These are phyloP conservation scores for Stichodactyla mertensii DNA, from an alignment of 64 coral and sea anemone genomes.

Conservation along the genomic window DNA sequence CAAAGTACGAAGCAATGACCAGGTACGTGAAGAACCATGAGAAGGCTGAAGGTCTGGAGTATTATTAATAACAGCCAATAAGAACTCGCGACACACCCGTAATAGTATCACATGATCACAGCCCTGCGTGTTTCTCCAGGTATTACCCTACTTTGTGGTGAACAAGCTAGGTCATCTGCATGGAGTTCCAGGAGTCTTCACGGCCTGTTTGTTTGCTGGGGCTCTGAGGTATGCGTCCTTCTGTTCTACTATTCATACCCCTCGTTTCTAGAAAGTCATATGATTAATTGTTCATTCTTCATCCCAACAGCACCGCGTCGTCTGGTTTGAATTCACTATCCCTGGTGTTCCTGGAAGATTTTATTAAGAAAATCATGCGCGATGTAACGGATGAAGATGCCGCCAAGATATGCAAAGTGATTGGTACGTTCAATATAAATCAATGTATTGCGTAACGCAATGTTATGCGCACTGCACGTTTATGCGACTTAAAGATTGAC, in stretches of 20 bases:
- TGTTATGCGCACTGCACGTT: neutral
- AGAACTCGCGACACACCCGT: neutral
- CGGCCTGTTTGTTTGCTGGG: slow-evolving; percentile 61
- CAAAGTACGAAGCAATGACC: slow-evolving; percentile 43
- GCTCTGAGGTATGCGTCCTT: slow-evolving; percentile 38
- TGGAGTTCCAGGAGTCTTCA: slow-evolving; percentile 56
- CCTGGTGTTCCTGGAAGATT: slow-evolving; percentile 56
- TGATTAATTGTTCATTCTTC: too few species aligned
- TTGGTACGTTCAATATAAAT: slow-evolving; percentile 27
- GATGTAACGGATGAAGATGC: slow-evolving; percentile 47
- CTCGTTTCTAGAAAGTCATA: too few species aligned
- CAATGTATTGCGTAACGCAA: neutral
- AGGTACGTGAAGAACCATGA: neutral
- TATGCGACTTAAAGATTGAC: too few species aligned
- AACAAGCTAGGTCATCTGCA: slow-evolving; percentile 42
- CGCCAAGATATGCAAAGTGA: slow-evolving; percentile 45
- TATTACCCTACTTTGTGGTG: slow-evolving; percentile 48
- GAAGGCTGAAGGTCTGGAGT: too few species aligned
- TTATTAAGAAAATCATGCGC: slow-evolving; percentile 35
- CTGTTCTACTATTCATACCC: too few species aligned
- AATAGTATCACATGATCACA: too few species aligned
- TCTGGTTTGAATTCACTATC: slow-evolving; percentile 55
- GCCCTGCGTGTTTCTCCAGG: neutral
- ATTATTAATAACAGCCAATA: neutral
- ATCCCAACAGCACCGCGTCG: slow-evolving; percentile 31